phyloP scores from a whole-genome alignment of 2,113 vertebrate genomes.

The Cyanistes caeruleus region DNA sequence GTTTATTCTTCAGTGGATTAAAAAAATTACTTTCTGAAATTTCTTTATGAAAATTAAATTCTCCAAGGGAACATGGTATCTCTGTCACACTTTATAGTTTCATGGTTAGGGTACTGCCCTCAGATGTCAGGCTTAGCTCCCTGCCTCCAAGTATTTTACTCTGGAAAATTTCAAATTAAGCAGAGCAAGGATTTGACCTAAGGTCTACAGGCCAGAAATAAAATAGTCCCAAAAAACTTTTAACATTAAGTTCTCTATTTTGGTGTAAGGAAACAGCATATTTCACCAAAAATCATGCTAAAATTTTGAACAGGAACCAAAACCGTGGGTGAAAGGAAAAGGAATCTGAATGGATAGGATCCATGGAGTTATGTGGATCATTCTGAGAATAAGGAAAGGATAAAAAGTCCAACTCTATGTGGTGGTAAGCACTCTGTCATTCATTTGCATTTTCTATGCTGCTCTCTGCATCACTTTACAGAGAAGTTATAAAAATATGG shows the following conservation, averaged over 20 bases:
- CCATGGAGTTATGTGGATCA: not conserved
- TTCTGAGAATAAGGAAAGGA: not conserved
- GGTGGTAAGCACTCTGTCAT: not conserved
- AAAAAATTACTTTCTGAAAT: not conserved
- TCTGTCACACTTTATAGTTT: not conserved
- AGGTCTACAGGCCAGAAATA: not conserved
- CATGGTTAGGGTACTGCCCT: not conserved
- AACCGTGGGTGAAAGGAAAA: not conserved
- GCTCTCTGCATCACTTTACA: not conserved
- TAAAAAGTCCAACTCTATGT: not conserved
- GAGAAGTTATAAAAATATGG: not conserved
- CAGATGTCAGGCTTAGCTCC: not conserved
- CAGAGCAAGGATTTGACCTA: not conserved
- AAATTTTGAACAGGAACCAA: not conserved
- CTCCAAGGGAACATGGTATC: not conserved
- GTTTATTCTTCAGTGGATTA: not conserved
- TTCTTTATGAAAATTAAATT: not conserved
- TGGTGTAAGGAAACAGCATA: not conserved
- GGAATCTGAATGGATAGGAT: too few species aligned
- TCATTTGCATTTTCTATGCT: not conserved
- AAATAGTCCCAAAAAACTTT: not conserved
- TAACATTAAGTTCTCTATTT: not conserved
- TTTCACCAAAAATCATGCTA: not conserved
- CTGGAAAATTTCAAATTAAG: not conserved
- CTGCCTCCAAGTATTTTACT: not conserved